These are phyloP conservation scores for Cryptotermes secundus DNA, from an alignment of 1,140 invertebrate species.

Conservation along the genomic window DNA sequence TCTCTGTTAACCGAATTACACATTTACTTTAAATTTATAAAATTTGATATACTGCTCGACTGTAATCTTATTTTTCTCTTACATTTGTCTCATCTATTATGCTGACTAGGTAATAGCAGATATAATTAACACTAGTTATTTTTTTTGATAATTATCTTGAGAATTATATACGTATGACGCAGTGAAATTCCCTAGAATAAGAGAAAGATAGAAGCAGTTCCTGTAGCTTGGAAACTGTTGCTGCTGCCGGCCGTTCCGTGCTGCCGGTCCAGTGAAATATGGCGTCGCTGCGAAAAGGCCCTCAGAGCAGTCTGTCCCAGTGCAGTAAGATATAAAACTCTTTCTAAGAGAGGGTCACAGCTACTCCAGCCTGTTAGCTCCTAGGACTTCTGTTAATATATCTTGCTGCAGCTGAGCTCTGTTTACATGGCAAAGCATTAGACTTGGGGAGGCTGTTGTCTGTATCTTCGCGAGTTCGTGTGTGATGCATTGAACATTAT, in stretches of 20 bases:
- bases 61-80: no score
- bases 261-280: background rate
- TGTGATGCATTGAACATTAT: background rate
- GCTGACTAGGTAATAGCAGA: no score
- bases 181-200: no score
- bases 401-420: background rate
- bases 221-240: background rate
- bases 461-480: background rate
- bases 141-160: no score
- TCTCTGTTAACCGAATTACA: no score
- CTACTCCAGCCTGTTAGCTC: background rate
- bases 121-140: no score
- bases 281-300: background rate
- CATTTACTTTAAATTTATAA: no score
- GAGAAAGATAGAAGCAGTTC: background rate
- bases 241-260: background rate
- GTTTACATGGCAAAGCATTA: background rate
- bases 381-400: slow-evolving; percentile 2
- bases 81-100: no score
- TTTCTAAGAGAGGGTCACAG: background rate
- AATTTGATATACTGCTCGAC: no score
- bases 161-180: no score
- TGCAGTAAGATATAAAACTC: background rate
- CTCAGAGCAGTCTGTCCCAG: background rate
- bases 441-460: background rate